Base-by-base conservation (phyloP, 92 coral and sea anemone species). In the Metridium senile region DNA sequence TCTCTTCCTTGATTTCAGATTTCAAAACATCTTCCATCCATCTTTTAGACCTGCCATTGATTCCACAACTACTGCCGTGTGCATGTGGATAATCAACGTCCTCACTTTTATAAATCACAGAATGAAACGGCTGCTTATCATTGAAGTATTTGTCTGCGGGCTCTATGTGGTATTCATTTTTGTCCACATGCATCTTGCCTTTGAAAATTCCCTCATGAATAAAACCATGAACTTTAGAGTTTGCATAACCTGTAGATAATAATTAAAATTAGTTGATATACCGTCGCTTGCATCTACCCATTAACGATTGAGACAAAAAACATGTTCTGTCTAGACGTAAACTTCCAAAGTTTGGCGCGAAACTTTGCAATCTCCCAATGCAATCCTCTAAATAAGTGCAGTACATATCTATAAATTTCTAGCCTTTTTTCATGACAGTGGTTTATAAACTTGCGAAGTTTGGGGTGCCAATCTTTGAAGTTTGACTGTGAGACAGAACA, bases 141-240 rank as follows among this genome's bases (percentile, higher is more conserved):
- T 73, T 65, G 78, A 94, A 94, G 70, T 94, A 93, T 58, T 92
- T 85, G 45, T 85, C 80, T 18, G 93, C 87, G 1, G 91, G 87
- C 66, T 94, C 98, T 1, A 94, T 87, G 74, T 92, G 93, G 78
- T 84, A 94, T 66, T 79, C 90, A 33, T 94, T 97, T 68, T 84
- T 79, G 33, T 91, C 84, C 30, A 85, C 85, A 68, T 86, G 97
- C 43, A 94, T 85, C 58, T 92, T 94, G 71, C 98, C 98, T 77
- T 92, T 97, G 79, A 94, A 94, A 26, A 86, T 62, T 23, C 98
- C 97, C 32, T 94, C 83, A 29, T 83, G 82, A 49, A 94, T 90
- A 75, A 94, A 94, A 1, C 97, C 98, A 87, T 94, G 98, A 29
- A 87, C 98, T 2, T 57, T 59, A 19, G 98, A 94, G 1, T 78